These are phyloP conservation scores for Synanceia verrucosa DNA, from an alignment of 2,797 vertebrate genomes.

Conservation along the genomic window DNA sequence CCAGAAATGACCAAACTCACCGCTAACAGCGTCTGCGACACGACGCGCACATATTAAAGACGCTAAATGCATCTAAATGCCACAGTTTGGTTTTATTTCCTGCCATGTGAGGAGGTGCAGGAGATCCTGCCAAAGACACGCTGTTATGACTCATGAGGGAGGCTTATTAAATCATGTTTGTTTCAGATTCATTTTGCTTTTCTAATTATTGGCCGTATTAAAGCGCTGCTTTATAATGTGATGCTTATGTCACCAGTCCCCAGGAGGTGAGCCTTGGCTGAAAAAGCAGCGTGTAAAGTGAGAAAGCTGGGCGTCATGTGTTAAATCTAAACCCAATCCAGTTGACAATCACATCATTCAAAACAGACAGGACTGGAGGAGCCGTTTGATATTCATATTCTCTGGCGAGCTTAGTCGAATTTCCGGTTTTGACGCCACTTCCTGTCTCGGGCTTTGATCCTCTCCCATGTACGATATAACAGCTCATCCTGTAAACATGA, in stretches of 20 bases:
- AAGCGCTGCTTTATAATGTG: constrained; percentile 38
- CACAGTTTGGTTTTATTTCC: constrained; percentile 33
- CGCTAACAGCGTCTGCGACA: constrained; percentile 51
- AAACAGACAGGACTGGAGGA: constrained; percentile 18
- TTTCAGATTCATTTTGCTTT: constrained; percentile 27
- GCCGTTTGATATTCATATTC: constrained; percentile 38
- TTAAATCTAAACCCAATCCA: constrained; percentile 37
- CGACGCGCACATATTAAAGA: constrained; percentile 48
- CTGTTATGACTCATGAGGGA: constrained; percentile 14
- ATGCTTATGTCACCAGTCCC: constrained; percentile 34
- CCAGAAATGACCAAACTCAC: constrained; percentile 70
- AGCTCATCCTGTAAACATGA: constrained; percentile 79
- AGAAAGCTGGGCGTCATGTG: constrained; percentile 52
- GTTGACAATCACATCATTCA: constrained; percentile 62
- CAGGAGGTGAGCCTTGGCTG: constrained; percentile 26
- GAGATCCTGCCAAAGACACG: constrained; percentile 27
- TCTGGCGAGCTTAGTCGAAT: constrained; percentile 12
- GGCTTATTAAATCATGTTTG: constrained; percentile 39
- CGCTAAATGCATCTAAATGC: constrained; percentile 48
- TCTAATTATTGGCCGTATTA: background rate
- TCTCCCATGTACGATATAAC: constrained; percentile 65
- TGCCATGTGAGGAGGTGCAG: constrained; percentile 1
- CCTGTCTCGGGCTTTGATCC: constrained; percentile 51
- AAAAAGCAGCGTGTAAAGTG: constrained; percentile 43
- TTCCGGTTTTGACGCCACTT: constrained; percentile 11